A percentile compares a stretch with the other conserved stretches of the same genome.
phyloP scores from a whole-genome alignment of 2,888 invertebrate genomes.

The Volucella zonaria region DNA sequence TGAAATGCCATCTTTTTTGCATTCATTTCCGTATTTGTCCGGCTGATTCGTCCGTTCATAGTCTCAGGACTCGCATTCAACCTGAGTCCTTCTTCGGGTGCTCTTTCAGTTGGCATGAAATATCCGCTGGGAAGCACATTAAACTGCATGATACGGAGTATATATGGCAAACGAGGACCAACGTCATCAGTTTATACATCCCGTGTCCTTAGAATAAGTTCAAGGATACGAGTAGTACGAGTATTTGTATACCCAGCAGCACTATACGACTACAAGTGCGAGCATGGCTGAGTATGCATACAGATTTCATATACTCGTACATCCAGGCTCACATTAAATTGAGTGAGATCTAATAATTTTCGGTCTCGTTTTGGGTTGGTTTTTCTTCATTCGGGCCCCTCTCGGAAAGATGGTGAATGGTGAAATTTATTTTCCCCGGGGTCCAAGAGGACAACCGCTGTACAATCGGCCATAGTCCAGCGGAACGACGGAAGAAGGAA shows the following conservation, averaged over 20 bases:
- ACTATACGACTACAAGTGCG: not conserved
- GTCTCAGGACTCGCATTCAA: not conserved
- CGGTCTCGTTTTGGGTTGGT: constrained; percentile 50
- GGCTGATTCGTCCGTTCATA: not conserved
- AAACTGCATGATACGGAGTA: constrained; percentile 1
- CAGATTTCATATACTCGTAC: constrained; percentile 16
- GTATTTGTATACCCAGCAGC: not conserved
- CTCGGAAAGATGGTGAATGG: constrained; percentile 31
- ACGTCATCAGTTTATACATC: constrained; percentile 36
- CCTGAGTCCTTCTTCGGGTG: not conserved
- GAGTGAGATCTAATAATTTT: constrained; percentile 65
- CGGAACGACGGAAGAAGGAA: constrained; percentile 32
- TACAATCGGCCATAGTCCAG: not conserved
- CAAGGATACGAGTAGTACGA: constrained; percentile 34
- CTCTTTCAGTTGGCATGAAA: constrained; percentile 15
- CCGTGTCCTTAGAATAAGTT: constrained; percentile 39
- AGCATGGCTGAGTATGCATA: constrained; percentile 19
- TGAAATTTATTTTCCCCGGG: constrained; percentile 36
- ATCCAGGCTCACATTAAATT: constrained; percentile 23
- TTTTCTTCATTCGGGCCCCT: not conserved
- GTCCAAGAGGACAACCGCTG: constrained; percentile 7
- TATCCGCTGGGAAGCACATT: constrained; percentile 30
- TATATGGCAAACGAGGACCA: constrained; percentile 41
- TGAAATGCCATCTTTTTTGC: constrained; percentile 32
- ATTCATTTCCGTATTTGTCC: not conserved